Evolutionary conservation across 1,140 invertebrate species (phyloP), one percentile per base, ranked within the genome.

Genomic region (Pentalonia nigronervosa): DNA sequence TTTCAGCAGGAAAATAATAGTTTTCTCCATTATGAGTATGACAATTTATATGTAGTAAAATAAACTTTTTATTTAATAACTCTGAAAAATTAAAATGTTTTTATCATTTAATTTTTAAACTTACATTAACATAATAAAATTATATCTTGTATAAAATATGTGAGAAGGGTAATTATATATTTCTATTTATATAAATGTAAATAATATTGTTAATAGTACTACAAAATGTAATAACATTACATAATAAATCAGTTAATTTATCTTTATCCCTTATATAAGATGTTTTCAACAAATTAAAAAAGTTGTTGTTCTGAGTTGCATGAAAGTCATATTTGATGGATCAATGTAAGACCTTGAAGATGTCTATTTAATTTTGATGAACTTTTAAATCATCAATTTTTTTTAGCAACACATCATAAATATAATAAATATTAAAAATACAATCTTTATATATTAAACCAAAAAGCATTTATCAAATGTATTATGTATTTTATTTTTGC

Each of bases 1-100:
- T 93, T 93, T 93, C 91, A 30, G 91, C 91, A 36, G 91, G 91
- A 93, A 93, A 93, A 93, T 93, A 93, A 93, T 93, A 93, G 7
- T 60, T 21, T 84, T 93, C 91, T 84, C 0, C 47, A 17, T 7
- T 1, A n/a, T n/a, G 50, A 14, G 81, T 7, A 84, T 93, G 91
- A 50, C n/a, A 93, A 45, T 93, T 84, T 17, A 93, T 14, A 3
- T 93, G 91, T 6, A 93, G 45, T 30, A 93, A 30, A 23, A 93
- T 56, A 53, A 93, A 93, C 7, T 86, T 86, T 86, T 53, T 56
- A 3, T 93, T 21, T 30, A 93, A 67, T 53, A 93, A 53, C 21
- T 93, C 91, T 93, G 48, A 41, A 93, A 91, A 21, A 53, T 34
- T 21, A 83, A 91, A 87, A 47, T 41, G 7, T 17, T 84, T 45